A percentile compares a stretch with the other conserved stretches of the same genome.
Conservation (phyloP, 53 echinoderm and acorn worm species). For the Echinarachnius parma region DNA sequence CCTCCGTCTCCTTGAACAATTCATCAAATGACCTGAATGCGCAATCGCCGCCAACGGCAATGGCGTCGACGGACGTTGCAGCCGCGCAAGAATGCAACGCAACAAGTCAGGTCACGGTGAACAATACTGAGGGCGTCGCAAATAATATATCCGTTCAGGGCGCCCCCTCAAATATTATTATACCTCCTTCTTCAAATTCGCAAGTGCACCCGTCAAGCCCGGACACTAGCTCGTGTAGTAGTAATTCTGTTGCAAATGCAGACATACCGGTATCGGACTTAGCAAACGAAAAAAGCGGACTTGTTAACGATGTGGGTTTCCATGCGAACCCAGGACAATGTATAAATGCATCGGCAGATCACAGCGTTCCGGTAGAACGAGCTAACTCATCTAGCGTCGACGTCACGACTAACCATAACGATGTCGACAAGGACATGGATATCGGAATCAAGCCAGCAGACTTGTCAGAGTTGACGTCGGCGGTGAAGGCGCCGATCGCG, state of each 20-base stretch:
- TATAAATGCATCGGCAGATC: constrained; percentile 28
- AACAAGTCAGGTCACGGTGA: constrained; percentile 17
- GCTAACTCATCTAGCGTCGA: constrained; percentile 10
- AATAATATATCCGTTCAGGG: constrained; percentile 16
- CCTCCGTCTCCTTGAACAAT: no score
- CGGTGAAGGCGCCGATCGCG: constrained; percentile 11
- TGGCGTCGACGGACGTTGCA: no score
- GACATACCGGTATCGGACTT: constrained; percentile 1
- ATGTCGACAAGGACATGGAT: constrained; percentile 5
- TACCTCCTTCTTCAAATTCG: constrained; percentile 22
- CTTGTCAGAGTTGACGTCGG: constrained; percentile 24
- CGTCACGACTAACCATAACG: neutral
- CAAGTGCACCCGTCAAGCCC: constrained; percentile 16
- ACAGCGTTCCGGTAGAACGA: no score
- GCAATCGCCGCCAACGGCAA: no score
- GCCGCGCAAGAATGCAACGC: neutral
- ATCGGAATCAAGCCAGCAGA: constrained; percentile 36
- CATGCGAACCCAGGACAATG: constrained; percentile 31
- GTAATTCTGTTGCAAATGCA: no score
- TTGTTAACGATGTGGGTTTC: neutral
- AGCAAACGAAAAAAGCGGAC: constrained; percentile 22
- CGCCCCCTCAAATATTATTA: constrained; percentile 9
- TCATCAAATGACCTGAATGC: no score
- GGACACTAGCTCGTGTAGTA: neutral
- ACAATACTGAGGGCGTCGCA: constrained; percentile 3